These are phyloP conservation scores for Xylota segnis DNA, from an alignment of 2,888 invertebrate genomes.

Conservation along the genomic window DNA sequence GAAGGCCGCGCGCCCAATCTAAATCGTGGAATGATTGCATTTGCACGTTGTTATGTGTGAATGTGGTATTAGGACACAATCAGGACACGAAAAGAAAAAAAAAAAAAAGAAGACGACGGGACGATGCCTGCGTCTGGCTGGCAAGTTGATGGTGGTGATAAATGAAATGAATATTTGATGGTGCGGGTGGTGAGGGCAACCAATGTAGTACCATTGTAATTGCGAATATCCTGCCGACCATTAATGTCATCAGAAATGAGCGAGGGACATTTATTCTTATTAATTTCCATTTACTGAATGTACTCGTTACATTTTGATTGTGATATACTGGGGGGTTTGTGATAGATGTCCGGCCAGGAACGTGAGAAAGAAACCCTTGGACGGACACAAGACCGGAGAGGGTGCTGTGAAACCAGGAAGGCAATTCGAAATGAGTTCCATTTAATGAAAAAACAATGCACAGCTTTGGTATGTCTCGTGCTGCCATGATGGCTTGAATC, in stretches of 20 bases:
- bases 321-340: constrained; percentile 7
- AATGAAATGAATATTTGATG: constrained; percentile 62
- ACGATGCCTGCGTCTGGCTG: background rate
- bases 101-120: background rate
- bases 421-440: no score
- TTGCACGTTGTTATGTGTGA: constrained; percentile 77
- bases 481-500: no score
- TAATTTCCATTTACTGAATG: constrained; percentile 40
- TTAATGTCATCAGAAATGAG: constrained; percentile 47
- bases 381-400: no score
- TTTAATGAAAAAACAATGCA: no score
- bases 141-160: constrained; percentile 42
- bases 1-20: constrained; percentile 61
- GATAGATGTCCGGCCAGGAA: background rate
- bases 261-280: constrained; percentile 43
- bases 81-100: no score
- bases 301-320: constrained; percentile 41
- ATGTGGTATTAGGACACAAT: constrained; percentile 52
- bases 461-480: no score
- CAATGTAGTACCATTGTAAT: background rate
- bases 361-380: background rate
- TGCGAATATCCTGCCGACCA: constrained; percentile 47
- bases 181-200: constrained; percentile 22
- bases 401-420: background rate
- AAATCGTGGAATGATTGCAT: constrained; percentile 80